These are phyloP conservation scores for Forbesichthys agassizii DNA, from an alignment of 2,113 vertebrate species.

Conservation along the genomic window DNA sequence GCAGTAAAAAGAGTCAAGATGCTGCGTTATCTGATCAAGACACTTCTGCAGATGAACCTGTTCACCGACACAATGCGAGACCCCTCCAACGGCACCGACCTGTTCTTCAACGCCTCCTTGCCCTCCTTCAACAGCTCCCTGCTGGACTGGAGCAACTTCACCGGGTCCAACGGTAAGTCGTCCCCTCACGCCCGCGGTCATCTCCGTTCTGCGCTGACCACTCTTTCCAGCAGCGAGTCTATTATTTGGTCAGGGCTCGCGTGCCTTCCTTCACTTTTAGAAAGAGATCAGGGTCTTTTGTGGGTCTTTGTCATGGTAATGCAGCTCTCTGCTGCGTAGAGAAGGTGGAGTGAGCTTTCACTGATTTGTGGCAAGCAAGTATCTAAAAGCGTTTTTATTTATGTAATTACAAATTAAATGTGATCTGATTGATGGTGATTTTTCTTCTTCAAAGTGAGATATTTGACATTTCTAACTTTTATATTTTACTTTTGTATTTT, in stretches of 20 bases:
- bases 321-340: neutral
- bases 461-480: too few relatives aligned
- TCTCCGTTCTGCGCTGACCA: neutral
- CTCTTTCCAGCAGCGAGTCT: neutral
- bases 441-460: too few relatives aligned
- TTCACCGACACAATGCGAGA: conserved; percentile 87
- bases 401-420: too few relatives aligned
- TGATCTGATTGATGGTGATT: too few relatives aligned
- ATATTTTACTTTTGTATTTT: too few relatives aligned
- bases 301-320: conserved; percentile 40
- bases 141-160: conserved; percentile 80
- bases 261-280: conserved; percentile 14
- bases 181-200: neutral
- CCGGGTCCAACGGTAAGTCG: conserved; percentile 81
- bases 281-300: neutral
- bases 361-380: too few relatives aligned
- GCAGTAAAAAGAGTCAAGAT: conserved; percentile 66
- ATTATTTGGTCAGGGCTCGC: neutral
- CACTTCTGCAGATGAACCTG: conserved; percentile 95
- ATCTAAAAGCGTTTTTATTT: too few relatives aligned
- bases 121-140: conserved; percentile 77
- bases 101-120: conserved; percentile 80
- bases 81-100: conserved; percentile 81
- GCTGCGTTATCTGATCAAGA: conserved; percentile 95
- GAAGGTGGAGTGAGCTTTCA: neutral